Evolutionary conservation across 2,113 vertebrate species (phyloP).

Genomic region (Proterorhinus semilunaris): DNA sequence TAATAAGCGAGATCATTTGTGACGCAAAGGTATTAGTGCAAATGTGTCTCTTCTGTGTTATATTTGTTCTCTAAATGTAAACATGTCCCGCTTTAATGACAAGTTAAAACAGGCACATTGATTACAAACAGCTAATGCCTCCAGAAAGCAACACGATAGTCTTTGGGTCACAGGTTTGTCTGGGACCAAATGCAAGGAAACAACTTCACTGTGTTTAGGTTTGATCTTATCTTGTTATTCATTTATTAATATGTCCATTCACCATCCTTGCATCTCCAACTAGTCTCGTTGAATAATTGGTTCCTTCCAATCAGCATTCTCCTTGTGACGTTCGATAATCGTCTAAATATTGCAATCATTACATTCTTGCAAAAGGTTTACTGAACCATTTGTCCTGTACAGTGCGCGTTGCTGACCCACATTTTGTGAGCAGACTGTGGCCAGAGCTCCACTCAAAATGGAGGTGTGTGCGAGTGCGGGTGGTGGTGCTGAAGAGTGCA

Average conservation of each 20-base stretch:
- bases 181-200: background rate
- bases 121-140: background rate
- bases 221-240: background rate
- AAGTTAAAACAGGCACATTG: too few species aligned
- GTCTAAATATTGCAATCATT: too few species aligned
- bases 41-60: too few species aligned
- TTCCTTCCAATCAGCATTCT: too few species aligned
- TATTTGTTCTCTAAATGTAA: too few species aligned
- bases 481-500: constrained; percentile 2
- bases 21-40: background rate
- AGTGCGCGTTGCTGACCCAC: constrained; percentile 38
- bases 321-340: too few species aligned
- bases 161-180: background rate
- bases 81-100: too few species aligned
- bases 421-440: constrained; percentile 48
- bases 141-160: background rate
- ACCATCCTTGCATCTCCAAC: too few species aligned
- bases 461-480: constrained; percentile 32
- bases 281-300: too few species aligned
- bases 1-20: background rate
- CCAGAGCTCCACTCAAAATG: constrained; percentile 56
- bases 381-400: background rate
- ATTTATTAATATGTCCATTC: too few species aligned
- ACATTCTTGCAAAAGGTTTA: too few species aligned
- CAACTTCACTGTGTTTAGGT: background rate